Base-by-base conservation (phyloP, 2,888 invertebrate species). In the Eutolmus rufibarbis region DNA sequence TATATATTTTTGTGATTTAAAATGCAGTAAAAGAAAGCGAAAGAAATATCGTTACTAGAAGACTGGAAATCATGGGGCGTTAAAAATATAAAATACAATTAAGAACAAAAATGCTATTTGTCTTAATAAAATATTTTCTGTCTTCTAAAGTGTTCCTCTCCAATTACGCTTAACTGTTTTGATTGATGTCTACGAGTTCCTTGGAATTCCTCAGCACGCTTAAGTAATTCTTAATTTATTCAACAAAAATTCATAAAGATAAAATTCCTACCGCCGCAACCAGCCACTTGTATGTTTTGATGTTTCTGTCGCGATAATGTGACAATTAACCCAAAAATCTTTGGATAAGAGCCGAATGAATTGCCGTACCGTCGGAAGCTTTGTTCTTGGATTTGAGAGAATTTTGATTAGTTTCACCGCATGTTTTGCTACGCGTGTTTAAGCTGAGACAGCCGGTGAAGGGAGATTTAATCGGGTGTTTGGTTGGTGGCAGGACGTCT, bases 311-410 rank as follows among this genome's bases (percentile, higher is more conserved):
- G 34, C 37, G 37, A 37, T 37, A 34, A 76, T 37, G 37, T 76
- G 76, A 76, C 76, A 76, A 76, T 76, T 76, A 76, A 76, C 76
- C 76, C 76, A 76, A 76, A 79, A 46, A 79, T 79, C n/a, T 79
- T 12, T 79, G 34, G 79, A 79, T 51, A 51, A 79, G 3, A 79
- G 51, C 31, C 46, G 51, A 51, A 46, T 51, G 43, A 37, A 77
- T 28, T 79, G 23, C 19, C 31, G 14, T 16, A 23, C 12, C 31
- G 79, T 46, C 79, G 51, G 79, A 79, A 16, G 28, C 79, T 79
- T 79, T 79, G 28, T 79, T 79, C 79, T 79, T 51, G 14, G 51
- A 51, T 51, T 79, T 79, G 31, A 79, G 66, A 28, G 28, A 51
- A 51, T 79, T 51, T 79, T 28, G 51, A 51, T 51, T 14, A 31